phyloP scores from a whole-genome alignment of 1,140 invertebrate genomes.

The Drosophila micromelanica region DNA sequence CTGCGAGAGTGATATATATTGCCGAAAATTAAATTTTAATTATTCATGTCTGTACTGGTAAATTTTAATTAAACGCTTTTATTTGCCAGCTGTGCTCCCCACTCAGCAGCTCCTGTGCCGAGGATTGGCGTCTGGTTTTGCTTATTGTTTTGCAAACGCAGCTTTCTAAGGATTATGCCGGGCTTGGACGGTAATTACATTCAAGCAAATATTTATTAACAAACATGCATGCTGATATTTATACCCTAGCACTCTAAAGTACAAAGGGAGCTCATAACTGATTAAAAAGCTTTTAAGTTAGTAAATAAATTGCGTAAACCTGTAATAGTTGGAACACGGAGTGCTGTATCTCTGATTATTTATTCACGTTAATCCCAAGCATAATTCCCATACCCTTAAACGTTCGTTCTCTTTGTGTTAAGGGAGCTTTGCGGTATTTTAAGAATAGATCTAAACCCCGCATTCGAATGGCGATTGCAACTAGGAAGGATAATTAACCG shows the following conservation, averaged over 20 bases:
- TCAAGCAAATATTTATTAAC: constrained; percentile 65
- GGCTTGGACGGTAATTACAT: constrained; percentile 64
- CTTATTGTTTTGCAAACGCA: constrained; percentile 61
- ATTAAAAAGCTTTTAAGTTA: constrained; percentile 1
- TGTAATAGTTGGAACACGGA: too few relatives aligned
- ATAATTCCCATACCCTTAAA: too few relatives aligned
- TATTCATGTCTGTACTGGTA: constrained; percentile 76
- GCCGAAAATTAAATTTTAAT: constrained; percentile 80
- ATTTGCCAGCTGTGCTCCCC: constrained; percentile 39
- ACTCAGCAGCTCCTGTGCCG: background rate
- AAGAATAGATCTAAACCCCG: too few relatives aligned
- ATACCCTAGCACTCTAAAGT: constrained; percentile 34
- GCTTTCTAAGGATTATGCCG: constrained; percentile 61
- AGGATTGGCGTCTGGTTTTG: constrained; percentile 15
- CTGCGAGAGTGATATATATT: constrained; percentile 66
- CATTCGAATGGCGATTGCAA: too few relatives aligned
- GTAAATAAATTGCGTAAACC: too few relatives aligned
- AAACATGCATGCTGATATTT: constrained; percentile 27
- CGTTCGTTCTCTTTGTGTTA: too few relatives aligned
- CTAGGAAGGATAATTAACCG: constrained; percentile 50
- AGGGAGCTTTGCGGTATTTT: too few relatives aligned
- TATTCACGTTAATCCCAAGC: too few relatives aligned
- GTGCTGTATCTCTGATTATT: too few relatives aligned
- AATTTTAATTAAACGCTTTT: constrained; percentile 82
- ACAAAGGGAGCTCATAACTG: constrained; percentile 29